These are phyloP conservation scores for Aleiodes alternator DNA, from an alignment of 2,888 invertebrate genomes.

Conservation along the genomic window DNA sequence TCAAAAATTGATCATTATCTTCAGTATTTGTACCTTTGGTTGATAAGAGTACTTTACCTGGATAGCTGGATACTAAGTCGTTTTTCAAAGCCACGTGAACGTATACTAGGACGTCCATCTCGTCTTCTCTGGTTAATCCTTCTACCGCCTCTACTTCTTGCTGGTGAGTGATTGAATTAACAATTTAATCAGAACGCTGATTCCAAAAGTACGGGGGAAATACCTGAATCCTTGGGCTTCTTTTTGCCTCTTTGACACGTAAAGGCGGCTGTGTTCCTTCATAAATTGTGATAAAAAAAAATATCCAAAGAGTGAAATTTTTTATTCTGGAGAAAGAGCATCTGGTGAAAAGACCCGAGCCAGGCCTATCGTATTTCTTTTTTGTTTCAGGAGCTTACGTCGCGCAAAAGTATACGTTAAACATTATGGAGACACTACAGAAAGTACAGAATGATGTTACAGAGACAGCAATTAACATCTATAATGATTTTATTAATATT, in stretches of 20 bases:
- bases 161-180: constrained; percentile 76
- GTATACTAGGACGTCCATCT: constrained; percentile 59
- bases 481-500: constrained; percentile 64
- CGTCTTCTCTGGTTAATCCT: constrained; percentile 74
- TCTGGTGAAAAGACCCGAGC: constrained; percentile 57
- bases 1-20: constrained; percentile 57
- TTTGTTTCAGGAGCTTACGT: constrained; percentile 75
- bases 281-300: not conserved
- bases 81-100: constrained; percentile 60
- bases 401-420: constrained; percentile 71
- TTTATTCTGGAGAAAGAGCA: constrained; percentile 53
- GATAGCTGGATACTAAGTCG: constrained; percentile 71
- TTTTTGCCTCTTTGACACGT: constrained; percentile 12
- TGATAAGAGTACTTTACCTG: constrained; percentile 65
- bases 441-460: constrained; percentile 67
- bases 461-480: constrained; percentile 67
- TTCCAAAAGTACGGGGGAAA: not conserved
- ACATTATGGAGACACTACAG: constrained; percentile 69
- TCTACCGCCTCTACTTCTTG: constrained; percentile 77
- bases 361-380: constrained; percentile 66
- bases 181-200: constrained; percentile 1
- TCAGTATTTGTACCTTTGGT: constrained; percentile 66
- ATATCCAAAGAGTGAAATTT: constrained; percentile 3
- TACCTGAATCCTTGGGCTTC: constrained; percentile 13
- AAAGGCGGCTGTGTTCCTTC: constrained; percentile 24